phyloP scores from a whole-genome alignment of 1,140 invertebrate genomes.

The Hetaerina americana region DNA sequence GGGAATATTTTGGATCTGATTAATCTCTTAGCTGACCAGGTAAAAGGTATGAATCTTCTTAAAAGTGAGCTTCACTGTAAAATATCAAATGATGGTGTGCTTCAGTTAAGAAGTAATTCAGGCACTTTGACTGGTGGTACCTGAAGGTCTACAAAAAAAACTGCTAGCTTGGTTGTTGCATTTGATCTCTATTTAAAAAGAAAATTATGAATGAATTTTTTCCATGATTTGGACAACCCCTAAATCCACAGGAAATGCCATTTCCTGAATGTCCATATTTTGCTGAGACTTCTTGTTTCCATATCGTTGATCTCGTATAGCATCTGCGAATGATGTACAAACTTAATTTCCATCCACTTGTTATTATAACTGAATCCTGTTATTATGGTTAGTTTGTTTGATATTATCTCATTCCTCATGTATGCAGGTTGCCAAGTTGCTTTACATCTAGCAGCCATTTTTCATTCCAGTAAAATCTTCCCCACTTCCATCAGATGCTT shows the following conservation, averaged over 20 bases:
- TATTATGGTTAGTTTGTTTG: background rate
- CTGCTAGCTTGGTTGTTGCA: background rate
- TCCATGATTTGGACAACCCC: background rate
- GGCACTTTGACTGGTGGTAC: too few species aligned
- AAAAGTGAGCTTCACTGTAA: background rate
- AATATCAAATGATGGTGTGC: background rate
- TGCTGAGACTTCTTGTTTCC: background rate
- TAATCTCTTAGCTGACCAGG: background rate
- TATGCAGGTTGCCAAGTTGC: background rate
- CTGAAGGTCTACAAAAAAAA: background rate
- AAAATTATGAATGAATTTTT: background rate
- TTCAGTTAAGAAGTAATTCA: background rate
- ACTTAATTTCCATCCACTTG: background rate
- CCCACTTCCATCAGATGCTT: background rate
- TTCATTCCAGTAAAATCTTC: background rate
- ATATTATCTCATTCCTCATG: background rate
- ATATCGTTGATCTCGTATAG: background rate
- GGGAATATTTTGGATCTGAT: background rate
- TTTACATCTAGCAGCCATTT: background rate
- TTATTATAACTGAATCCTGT: background rate
- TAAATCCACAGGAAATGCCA: background rate
- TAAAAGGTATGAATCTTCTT: background rate
- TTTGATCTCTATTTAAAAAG: background rate
- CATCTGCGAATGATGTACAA: background rate
- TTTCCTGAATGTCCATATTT: background rate